Evolutionary conservation across 2,797 vertebrate species (phyloP).

Genomic region (Manis pentadactyla): DNA sequence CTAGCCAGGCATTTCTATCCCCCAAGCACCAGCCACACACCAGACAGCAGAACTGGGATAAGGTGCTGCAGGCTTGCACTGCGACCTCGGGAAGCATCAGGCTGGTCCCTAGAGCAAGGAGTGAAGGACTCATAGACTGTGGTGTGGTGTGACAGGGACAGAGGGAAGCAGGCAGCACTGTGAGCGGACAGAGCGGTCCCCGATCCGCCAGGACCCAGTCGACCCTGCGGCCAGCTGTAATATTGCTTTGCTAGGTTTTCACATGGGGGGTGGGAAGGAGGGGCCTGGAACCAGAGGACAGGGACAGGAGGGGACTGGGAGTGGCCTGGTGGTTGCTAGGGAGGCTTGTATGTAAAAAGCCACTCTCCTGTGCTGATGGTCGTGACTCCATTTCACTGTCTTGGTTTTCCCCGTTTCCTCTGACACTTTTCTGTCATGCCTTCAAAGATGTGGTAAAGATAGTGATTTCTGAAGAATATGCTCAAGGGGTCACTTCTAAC

Average conservation of each 20-base stretch:
- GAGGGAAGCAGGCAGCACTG: not conserved
- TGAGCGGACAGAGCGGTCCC: not conserved
- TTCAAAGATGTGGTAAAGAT: not conserved
- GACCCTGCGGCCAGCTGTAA: not conserved
- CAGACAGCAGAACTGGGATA: not conserved
- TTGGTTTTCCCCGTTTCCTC: not conserved
- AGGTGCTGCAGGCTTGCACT: not conserved
- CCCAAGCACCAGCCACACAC: fast-evolving
- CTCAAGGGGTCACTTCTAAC: not conserved
- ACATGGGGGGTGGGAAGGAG: not conserved
- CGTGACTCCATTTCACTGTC: not conserved
- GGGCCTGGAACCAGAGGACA: not conserved
- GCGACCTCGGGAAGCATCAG: not conserved
- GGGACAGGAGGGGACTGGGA: not conserved
- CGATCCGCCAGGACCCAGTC: not conserved
- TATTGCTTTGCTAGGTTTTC: not conserved
- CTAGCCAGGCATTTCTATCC: not conserved
- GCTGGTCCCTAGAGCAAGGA: not conserved
- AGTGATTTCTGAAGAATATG: no score
- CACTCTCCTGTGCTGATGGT: no score
- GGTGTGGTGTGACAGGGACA: not conserved
- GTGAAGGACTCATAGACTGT: not conserved
- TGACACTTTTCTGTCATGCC: not conserved
- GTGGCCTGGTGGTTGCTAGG: not conserved
- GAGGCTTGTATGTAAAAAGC: not conserved